Conservation (phyloP, 2,797 vertebrate genomes). For the Morus bassanus region DNA sequence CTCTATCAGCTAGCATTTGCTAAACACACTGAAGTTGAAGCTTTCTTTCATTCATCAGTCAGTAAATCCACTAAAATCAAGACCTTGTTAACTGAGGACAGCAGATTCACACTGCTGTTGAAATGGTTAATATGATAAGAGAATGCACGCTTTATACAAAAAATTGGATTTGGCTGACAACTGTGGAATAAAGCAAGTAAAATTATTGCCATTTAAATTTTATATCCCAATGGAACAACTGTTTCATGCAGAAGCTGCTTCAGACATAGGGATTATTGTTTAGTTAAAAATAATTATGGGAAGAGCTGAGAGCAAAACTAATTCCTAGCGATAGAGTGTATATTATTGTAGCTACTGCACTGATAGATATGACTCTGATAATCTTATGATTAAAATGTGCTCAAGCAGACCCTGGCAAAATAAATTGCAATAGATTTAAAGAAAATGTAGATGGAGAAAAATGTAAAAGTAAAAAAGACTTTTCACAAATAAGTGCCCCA, state of each 20-base stretch:
- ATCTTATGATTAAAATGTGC: not conserved
- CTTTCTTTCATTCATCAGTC: not conserved
- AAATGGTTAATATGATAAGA: not conserved
- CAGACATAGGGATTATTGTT: not conserved
- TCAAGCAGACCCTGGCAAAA: not conserved
- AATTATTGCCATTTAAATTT: slow-evolving; percentile 1
- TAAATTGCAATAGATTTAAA: not conserved
- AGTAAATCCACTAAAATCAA: not conserved
- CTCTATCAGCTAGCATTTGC: not conserved
- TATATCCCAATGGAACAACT: not conserved
- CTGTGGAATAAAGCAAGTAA: not conserved
- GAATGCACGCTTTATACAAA: not conserved
- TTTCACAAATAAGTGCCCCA: not conserved
- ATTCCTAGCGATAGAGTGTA: not conserved
- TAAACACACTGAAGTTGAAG: not conserved
- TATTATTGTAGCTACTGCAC: not conserved
- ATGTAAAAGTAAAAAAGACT: not conserved
- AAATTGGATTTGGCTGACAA: not conserved
- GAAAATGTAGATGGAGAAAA: not conserved
- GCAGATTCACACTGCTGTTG: not conserved
- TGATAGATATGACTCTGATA: not conserved
- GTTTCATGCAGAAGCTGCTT: not conserved
- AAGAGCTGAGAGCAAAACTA: not conserved
- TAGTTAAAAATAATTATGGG: slow-evolving; percentile 17
- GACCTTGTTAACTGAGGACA: not conserved